Conservation (phyloP, 2,797 vertebrate species). For the Eulemur mongoz region DNA sequence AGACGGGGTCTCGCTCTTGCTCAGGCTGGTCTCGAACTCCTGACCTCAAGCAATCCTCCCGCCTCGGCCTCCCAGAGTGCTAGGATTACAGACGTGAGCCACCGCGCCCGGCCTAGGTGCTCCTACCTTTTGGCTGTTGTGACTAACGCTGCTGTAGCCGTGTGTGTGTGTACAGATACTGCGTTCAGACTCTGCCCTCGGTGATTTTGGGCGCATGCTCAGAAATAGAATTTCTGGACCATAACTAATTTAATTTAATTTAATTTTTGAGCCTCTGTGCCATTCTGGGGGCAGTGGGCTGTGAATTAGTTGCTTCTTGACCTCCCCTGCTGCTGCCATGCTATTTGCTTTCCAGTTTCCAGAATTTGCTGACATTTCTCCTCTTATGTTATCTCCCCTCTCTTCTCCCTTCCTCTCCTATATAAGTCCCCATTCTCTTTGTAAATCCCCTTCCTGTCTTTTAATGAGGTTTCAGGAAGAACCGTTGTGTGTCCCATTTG, state of each 20-base stretch:
- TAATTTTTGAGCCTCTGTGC: not conserved
- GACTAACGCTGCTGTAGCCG: too few species aligned
- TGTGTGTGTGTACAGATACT: too few species aligned
- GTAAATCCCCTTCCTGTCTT: not conserved
- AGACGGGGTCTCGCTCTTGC: too few species aligned
- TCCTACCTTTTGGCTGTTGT: too few species aligned
- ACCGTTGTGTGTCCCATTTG: not conserved
- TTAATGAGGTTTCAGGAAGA: not conserved
- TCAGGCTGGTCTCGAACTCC: too few species aligned
- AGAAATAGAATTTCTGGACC: not conserved
- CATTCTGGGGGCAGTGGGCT: not conserved
- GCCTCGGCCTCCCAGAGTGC: too few species aligned
- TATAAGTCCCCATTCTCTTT: not conserved
- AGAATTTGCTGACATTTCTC: not conserved
- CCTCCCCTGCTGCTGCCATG: accelerated
- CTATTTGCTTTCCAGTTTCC: not conserved
- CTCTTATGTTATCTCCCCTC: not conserved
- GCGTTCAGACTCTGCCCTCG: not conserved
- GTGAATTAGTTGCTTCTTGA: not conserved
- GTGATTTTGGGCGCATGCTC: not conserved
- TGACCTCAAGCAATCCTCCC: too few species aligned
- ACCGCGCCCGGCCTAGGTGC: too few species aligned
- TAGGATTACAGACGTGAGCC: too few species aligned
- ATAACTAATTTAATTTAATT: not conserved
- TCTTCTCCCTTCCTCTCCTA: not conserved